These are phyloP conservation scores for Drosophila longiperda DNA, from an alignment of 2,888 invertebrate species.

Conservation along the genomic window DNA sequence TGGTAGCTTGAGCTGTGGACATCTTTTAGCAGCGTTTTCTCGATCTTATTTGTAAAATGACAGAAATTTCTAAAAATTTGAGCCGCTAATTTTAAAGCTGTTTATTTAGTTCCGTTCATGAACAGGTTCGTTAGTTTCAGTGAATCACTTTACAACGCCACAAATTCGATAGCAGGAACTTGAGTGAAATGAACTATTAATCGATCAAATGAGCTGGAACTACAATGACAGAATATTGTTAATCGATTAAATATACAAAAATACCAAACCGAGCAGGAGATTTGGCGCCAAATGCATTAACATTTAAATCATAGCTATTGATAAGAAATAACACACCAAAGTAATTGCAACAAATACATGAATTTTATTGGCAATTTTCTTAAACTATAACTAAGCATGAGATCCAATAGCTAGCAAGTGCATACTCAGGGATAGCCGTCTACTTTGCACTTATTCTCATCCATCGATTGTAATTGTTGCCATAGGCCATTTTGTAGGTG, in stretches of 20 bases:
- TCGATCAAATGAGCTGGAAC: slow-evolving; percentile 21
- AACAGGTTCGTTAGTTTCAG: neutral
- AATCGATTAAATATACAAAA: neutral
- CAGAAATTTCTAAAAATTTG: slow-evolving; percentile 16
- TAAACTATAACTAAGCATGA: slow-evolving; percentile 67
- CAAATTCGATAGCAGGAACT: neutral
- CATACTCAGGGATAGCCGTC: slow-evolving; percentile 13
- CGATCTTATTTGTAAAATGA: neutral
- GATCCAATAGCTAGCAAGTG: slow-evolving; percentile 52
- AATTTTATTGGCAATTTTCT: slow-evolving; percentile 61
- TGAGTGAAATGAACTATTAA: neutral
- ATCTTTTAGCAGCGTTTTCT: slow-evolving; percentile 53
- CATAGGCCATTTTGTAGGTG: slow-evolving; percentile 69
- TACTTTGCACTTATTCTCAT: slow-evolving; percentile 43
- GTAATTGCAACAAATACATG: slow-evolving; percentile 46
- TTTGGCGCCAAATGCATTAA: neutral
- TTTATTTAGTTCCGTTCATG: slow-evolving; percentile 9
- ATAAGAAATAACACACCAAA: slow-evolving; percentile 7
- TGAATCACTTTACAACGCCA: neutral
- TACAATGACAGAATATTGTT: slow-evolving; percentile 2
- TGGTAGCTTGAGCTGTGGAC: slow-evolving; percentile 85
- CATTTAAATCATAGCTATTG: neutral
- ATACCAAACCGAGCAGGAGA: neutral
- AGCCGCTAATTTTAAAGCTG: slow-evolving; percentile 54
- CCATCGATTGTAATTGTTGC: slow-evolving; percentile 65